Evolutionary conservation across 2,797 vertebrate genomes (phyloP).

Genomic region (Poecile montanus): DNA sequence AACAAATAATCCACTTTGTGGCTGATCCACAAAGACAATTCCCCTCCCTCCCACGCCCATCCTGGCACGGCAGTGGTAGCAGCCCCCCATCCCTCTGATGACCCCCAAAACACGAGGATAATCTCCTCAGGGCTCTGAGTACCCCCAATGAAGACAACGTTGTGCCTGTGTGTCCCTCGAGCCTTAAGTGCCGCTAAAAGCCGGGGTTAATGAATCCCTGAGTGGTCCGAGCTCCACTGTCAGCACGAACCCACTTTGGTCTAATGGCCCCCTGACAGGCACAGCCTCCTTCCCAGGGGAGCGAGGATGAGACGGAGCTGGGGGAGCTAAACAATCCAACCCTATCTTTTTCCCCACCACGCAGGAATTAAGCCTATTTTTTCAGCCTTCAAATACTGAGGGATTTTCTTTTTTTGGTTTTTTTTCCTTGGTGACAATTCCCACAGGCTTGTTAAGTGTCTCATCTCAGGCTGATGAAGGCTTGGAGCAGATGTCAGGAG

Average conservation of each 20-base stretch:
- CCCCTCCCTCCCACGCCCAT: background rate
- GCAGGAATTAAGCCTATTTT: conserved; percentile 62
- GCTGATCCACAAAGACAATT: background rate
- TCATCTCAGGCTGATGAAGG: conserved; percentile 60
- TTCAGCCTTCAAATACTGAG: conserved; percentile 29
- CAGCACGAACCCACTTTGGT: background rate
- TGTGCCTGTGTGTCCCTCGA: background rate
- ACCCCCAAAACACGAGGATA: background rate
- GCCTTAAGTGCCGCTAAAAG: conserved; percentile 1
- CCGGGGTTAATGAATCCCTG: conserved; percentile 10
- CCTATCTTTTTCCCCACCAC: background rate
- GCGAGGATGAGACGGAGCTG: background rate
- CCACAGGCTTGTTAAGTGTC: conserved; percentile 58
- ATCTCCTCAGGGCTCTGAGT: background rate
- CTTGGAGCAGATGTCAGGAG: conserved; percentile 60
- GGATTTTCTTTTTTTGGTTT: background rate
- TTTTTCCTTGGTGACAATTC: conserved; percentile 8
- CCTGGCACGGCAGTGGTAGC: background rate
- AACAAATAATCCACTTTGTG: background rate
- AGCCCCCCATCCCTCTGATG: background rate
- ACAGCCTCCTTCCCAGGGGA: background rate
- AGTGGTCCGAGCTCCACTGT: background rate
- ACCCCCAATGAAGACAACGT: background rate
- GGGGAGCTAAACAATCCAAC: background rate
- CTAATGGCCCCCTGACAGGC: conserved; percentile 16